Evolutionary conservation across 1,140 invertebrate species (phyloP).

Genomic region (Nixonia krombeini): DNA sequence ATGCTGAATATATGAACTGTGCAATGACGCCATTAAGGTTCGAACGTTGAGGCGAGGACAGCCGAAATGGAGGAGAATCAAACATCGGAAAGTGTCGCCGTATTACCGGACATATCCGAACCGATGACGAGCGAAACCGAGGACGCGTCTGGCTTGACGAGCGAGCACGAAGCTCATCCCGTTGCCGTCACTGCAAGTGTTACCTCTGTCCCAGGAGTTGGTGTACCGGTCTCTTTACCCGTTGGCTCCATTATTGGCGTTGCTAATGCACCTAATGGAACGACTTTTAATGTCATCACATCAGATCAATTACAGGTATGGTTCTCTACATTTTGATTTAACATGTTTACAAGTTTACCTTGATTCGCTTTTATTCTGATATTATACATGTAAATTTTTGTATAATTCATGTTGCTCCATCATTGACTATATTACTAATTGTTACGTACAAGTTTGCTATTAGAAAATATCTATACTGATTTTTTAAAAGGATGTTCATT

Average conservation of each 20-base stretch:
- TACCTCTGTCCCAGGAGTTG: constrained; percentile 68
- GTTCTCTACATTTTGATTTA: background rate
- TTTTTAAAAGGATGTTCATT: no score
- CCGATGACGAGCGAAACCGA: constrained; percentile 73
- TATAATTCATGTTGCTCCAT: no score
- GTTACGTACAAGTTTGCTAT: no score
- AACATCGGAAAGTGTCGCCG: constrained; percentile 74
- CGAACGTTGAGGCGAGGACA: constrained; percentile 53
- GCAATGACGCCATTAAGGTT: constrained; percentile 12
- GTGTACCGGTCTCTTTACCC: constrained; percentile 82
- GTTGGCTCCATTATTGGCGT: constrained; percentile 84
- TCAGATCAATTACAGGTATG: constrained; percentile 81
- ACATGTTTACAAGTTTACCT: no score
- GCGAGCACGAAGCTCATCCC: constrained; percentile 68
- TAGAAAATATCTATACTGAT: no score
- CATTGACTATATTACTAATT: no score
- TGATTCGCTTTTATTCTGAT: no score
- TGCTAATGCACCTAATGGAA: constrained; percentile 72
- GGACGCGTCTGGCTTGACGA: constrained; percentile 62
- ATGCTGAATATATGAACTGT: background rate
- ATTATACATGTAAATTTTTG: no score
- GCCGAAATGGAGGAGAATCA: constrained; percentile 73
- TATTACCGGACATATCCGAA: constrained; percentile 76
- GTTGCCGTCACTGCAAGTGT: constrained; percentile 62
- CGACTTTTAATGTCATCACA: constrained; percentile 88